Percentiles rank a stretch among this genome's conserved stretches.
phyloP scores from a whole-genome alignment of 2,888 invertebrate species.

The Lepeophtheirus nordmannii region DNA sequence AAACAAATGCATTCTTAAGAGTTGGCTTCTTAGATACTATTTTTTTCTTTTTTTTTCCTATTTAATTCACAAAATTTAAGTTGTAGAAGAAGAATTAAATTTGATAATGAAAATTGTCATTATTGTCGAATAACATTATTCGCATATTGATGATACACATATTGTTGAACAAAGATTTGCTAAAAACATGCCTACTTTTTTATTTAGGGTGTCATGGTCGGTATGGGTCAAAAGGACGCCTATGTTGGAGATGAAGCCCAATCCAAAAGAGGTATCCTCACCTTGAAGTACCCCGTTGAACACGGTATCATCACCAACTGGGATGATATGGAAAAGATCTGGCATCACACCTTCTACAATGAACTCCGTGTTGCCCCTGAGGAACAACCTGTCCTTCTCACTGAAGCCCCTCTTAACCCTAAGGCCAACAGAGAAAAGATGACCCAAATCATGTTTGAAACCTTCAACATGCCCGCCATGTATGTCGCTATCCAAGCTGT shows the following conservation, averaged over 20 bases:
- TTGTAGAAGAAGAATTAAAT: no score
- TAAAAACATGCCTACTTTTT: not conserved
- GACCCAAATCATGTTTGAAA: slow-evolving; percentile 43
- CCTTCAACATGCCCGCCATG: slow-evolving; percentile 50
- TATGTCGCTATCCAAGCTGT: slow-evolving; percentile 87
- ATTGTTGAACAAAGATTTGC: no score
- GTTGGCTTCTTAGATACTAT: no score
- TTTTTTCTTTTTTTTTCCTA: no score
- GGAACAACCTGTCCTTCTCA: slow-evolving; percentile 80
- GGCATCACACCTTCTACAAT: slow-evolving; percentile 98
- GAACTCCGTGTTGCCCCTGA: slow-evolving; percentile 88
- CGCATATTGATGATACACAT: no score
- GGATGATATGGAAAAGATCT: slow-evolving; percentile 98
- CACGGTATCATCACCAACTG: slow-evolving; percentile 95
- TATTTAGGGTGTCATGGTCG: slow-evolving; percentile 57
- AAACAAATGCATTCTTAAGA: no score
- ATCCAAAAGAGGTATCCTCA: slow-evolving; percentile 49
- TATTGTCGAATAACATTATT: no score
- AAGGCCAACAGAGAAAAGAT: slow-evolving; percentile 91
- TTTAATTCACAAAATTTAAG: no score
- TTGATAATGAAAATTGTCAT: no score
- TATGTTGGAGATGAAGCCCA: slow-evolving; percentile 94
- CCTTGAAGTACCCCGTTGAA: slow-evolving; percentile 53
- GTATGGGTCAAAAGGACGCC: slow-evolving; percentile 93
- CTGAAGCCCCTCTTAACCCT: slow-evolving; percentile 83